Conservation (phyloP, 2,888 invertebrate genomes). For the Argyresthia albistria region DNA sequence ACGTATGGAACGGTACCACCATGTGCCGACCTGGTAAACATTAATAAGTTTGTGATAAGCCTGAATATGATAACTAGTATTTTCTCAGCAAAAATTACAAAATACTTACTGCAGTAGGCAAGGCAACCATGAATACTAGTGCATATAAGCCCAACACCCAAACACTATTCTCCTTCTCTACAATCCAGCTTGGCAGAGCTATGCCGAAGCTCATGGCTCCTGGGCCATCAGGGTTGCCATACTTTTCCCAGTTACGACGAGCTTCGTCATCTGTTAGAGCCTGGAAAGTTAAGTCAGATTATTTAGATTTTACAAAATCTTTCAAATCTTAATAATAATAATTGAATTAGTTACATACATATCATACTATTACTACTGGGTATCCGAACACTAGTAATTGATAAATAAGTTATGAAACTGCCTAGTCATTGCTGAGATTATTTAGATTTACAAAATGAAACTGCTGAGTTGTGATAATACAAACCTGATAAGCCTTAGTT, state of each 20-base stretch:
- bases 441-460: too few relatives aligned
- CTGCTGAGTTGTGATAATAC: slow-evolving; percentile 7
- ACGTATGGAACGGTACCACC: slow-evolving; percentile 99
- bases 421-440: too few relatives aligned
- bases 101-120: slow-evolving; percentile 83
- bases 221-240: slow-evolving; percentile 99
- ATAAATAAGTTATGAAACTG: too few relatives aligned
- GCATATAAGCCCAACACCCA: slow-evolving; percentile 97
- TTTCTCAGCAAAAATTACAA: not conserved
- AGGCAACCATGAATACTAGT: slow-evolving; percentile 97
- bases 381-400: too few relatives aligned
- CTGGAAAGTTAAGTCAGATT: slow-evolving; percentile 37
- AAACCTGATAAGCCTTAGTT: slow-evolving; percentile 91
- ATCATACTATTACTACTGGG: too few relatives aligned
- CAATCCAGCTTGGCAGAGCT: slow-evolving; percentile 99
- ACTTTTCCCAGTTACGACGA: slow-evolving; percentile 97
- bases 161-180: slow-evolving; percentile 98
- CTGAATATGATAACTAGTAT: too few relatives aligned
- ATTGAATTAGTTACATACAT: too few relatives aligned
- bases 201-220: slow-evolving; percentile 99
- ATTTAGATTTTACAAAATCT: too few relatives aligned
- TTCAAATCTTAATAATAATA: too few relatives aligned
- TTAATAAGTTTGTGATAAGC: too few relatives aligned
- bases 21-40: slow-evolving; percentile 84
- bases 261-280: slow-evolving; percentile 98